Conservation (phyloP, 2,888 invertebrate genomes). For the Gastrophysa polygoni region DNA sequence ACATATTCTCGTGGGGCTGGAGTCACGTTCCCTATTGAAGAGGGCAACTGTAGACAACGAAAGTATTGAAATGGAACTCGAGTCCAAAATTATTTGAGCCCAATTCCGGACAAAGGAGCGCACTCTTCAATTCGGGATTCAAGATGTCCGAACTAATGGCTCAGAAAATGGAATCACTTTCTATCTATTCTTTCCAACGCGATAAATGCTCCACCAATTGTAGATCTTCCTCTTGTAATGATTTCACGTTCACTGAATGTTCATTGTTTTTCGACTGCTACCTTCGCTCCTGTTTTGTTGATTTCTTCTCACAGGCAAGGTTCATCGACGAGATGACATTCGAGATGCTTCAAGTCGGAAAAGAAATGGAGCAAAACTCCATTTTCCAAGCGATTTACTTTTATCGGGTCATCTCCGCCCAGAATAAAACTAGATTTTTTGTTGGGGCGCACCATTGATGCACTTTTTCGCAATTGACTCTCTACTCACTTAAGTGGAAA, state of each 20-base stretch:
- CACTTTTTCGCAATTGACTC: too few species aligned
- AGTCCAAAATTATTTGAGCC: slow-evolving; percentile 31
- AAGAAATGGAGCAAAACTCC: too few species aligned
- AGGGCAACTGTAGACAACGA: slow-evolving; percentile 12
- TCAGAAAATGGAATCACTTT: slow-evolving; percentile 56
- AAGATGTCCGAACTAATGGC: slow-evolving; percentile 46
- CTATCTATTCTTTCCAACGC: slow-evolving; percentile 50
- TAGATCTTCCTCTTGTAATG: slow-evolving; percentile 6
- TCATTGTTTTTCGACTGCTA: background rate
- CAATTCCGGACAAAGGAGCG: slow-evolving; percentile 22
- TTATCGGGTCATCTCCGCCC: too few species aligned
- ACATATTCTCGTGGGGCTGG: background rate
- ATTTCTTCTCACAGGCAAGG: too few species aligned
- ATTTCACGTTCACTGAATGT: slow-evolving; percentile 3
- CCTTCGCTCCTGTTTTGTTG: too few species aligned
- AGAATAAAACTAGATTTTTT: too few species aligned
- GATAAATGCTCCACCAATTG: slow-evolving; percentile 40
- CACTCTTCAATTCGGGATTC: slow-evolving; percentile 9
- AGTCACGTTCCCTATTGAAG: slow-evolving; percentile 26
- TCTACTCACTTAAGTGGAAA: too few species aligned
- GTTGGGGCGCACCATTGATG: too few species aligned
- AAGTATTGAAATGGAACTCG: slow-evolving; percentile 30
- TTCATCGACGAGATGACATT: too few species aligned
- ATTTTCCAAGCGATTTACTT: too few species aligned
- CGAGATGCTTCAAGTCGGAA: too few species aligned